Percentiles rank a stretch among this genome's conserved stretches.
These are phyloP conservation scores for Enteromius trimaculatus DNA, from an alignment of 2,797 vertebrate genomes.

Conservation along the genomic window DNA sequence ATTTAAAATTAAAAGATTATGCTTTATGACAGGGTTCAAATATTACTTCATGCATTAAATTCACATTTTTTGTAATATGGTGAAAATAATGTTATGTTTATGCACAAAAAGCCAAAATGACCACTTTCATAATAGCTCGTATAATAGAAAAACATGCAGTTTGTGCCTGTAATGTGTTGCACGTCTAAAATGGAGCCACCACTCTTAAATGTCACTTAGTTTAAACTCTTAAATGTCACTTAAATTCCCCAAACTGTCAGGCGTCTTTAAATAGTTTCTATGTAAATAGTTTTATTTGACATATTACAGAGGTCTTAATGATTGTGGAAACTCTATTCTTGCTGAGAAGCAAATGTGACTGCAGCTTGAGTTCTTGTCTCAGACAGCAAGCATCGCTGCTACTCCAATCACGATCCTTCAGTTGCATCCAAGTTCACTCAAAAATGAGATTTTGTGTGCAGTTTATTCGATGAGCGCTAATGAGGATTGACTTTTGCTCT, in stretches of 20 bases:
- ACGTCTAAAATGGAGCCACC: neutral
- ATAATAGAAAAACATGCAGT: neutral
- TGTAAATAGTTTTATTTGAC: neutral
- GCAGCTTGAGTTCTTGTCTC: slow-evolving; percentile 55
- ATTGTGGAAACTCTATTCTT: slow-evolving; percentile 66
- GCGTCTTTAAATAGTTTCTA: neutral
- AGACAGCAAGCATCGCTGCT: slow-evolving; percentile 63
- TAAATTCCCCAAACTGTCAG: neutral
- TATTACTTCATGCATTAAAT: neutral
- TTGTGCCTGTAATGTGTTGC: neutral
- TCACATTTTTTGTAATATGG: neutral
- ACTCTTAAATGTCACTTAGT: neutral
- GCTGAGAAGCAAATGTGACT: slow-evolving; percentile 56
- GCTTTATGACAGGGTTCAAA: neutral
- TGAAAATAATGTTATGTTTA: neutral
- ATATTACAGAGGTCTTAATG: neutral
- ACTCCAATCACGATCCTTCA: slow-evolving; percentile 59
- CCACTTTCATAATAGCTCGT: no score
- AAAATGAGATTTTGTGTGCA: slow-evolving; percentile 55
- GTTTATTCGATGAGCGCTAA: slow-evolving; percentile 62
- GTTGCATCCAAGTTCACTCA: slow-evolving; percentile 66
- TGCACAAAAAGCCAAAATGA: neutral
- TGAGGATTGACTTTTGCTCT: slow-evolving; percentile 49
- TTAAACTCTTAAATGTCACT: neutral
- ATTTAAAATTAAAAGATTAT: neutral